Conservation (phyloP, 2,888 invertebrate species). For the Drosophila trichaetosa region DNA sequence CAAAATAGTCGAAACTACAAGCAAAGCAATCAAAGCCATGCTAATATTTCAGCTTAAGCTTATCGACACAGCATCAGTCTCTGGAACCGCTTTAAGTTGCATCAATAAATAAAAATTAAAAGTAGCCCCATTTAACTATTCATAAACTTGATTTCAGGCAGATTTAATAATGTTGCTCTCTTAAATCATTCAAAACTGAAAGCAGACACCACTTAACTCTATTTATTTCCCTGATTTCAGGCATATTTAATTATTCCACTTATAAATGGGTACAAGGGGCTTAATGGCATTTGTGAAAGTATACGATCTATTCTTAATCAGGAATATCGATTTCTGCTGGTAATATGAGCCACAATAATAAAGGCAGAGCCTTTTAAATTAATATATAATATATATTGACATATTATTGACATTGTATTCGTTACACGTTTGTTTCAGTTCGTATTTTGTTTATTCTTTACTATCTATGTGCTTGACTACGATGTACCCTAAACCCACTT, state of each 20-base stretch:
- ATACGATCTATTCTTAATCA: neutral
- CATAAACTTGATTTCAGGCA: no score
- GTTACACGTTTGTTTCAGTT: neutral
- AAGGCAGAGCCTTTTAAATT: no score
- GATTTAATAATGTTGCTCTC: no score
- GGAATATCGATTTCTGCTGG: neutral
- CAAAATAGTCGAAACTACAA: neutral
- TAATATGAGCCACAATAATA: neutral
- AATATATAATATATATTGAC: no score
- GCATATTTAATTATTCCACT: neutral
- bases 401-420: neutral
- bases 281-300: neutral
- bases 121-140: no score
- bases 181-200: no score
- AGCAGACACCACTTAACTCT: no score
- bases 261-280: neutral
- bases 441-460: neutral
- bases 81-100: neutral
- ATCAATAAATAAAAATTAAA: neutral
- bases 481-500: no score
- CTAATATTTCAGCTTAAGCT: neutral
- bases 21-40: neutral
- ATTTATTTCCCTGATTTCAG: neutral
- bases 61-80: neutral
- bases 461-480: fast-evolving